These are phyloP conservation scores for Hypolimnas misippus DNA, from an alignment of 2,888 invertebrate genomes.

Conservation along the genomic window DNA sequence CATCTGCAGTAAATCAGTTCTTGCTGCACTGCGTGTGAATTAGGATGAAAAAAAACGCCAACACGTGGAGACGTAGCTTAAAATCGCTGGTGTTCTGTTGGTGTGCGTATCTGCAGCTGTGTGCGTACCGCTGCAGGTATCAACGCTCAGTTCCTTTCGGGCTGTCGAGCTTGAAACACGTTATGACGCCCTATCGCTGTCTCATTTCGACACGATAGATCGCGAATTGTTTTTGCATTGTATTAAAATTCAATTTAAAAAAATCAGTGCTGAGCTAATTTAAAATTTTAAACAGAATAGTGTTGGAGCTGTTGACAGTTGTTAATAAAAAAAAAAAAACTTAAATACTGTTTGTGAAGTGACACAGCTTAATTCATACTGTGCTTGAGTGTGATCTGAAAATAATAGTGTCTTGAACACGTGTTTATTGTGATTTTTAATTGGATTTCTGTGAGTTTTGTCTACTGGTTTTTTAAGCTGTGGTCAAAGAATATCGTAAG, in stretches of 20 bases:
- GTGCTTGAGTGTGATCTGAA: slow-evolving; percentile 7
- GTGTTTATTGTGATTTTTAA: slow-evolving; percentile 13
- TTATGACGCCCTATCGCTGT: slow-evolving; percentile 35
- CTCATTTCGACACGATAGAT: slow-evolving; percentile 35
- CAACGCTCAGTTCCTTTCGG: slow-evolving; percentile 73
- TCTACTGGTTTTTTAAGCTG: slow-evolving; percentile 9
- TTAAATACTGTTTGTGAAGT: slow-evolving; percentile 7
- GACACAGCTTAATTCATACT: slow-evolving; percentile 1
- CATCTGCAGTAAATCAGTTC: slow-evolving; percentile 41
- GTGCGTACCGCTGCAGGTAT: slow-evolving; percentile 81
- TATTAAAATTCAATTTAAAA: slow-evolving; percentile 12
- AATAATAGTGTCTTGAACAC: slow-evolving; percentile 13
- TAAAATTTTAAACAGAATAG: background rate
- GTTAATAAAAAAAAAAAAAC: background rate
- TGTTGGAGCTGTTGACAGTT: background rate
- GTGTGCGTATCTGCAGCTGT: slow-evolving; percentile 65
- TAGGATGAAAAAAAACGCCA: slow-evolving; percentile 42
- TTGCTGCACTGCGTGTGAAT: slow-evolving; percentile 45
- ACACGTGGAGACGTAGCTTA: slow-evolving; percentile 68
- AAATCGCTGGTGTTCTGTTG: slow-evolving; percentile 63
- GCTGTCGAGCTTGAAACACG: slow-evolving; percentile 55
- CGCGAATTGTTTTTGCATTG: slow-evolving; percentile 18
- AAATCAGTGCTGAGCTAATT: background rate
- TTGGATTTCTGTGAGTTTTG: slow-evolving; percentile 12
- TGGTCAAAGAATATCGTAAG: slow-evolving; percentile 4